Evolutionary conservation across 1,140 invertebrate species (phyloP), one percentile per base, ranked within the genome.

Genomic region (Penaeus vannamei): DNA sequence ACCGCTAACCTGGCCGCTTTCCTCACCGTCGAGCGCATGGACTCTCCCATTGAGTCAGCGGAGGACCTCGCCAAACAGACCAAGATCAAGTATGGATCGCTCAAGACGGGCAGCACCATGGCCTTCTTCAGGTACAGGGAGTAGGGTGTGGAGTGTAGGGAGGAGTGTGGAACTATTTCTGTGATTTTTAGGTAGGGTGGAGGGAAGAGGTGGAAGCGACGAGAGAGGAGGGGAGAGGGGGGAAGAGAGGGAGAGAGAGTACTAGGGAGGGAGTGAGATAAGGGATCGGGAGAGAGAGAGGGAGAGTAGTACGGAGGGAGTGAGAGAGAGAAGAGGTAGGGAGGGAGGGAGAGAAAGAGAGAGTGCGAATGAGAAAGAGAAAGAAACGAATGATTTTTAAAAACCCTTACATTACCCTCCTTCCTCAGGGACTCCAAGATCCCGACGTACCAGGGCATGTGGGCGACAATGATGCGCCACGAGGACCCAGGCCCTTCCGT

Each of bases 401-500:
- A 79, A 3, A n/a, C 29, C 29, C 64, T 17, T 3, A n/a, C 64
- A 66, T 7, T 66, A 66, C n/a, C 36, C 22, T 66, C 26, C 19
- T 62, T 46, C 22, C 19, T 62, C 62, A 91, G 98, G 96, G 97
- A 97, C 93, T 98, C 97, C 8, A 97, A 97, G 93, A 97, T 98
- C 92, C 97, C 96, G 14, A 97, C 97, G 19, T 98, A 98, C 93
- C 96, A 97, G 93, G 94, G 96, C 59, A 98, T 98, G 97, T 98
- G 97, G 97, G 96, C 96, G 4, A 97, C 97, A 91, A 98, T 98
- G 97, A 53, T 53, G 53, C 53, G 53, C 53, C 53, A 53, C 17
- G 96, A 98, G 93, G 96, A 96, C 0, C 95, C 96, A n/a, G 94
- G 96, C 76, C 97, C 97, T 0, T 95, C 96, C 0, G 97, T 97